Percentiles rank a stretch among this genome's conserved stretches.
Evolutionary conservation across 2,113 vertebrate species (phyloP).

Genomic region (Protobothrops mucrosquamatus): DNA sequence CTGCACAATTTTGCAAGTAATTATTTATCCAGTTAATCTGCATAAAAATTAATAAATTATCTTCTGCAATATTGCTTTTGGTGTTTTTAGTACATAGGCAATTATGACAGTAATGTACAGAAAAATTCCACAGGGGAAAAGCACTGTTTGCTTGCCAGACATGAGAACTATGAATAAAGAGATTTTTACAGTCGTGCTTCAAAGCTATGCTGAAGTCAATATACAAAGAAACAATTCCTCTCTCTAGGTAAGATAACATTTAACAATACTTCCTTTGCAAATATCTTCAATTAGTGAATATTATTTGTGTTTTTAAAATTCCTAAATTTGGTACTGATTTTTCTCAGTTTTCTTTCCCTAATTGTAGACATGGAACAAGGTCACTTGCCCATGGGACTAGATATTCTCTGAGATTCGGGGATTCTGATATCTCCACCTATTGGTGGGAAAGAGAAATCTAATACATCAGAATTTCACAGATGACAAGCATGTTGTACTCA

Average conservation of each 20-base stretch:
- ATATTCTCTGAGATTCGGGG: neutral
- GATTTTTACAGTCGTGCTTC: slow-evolving; percentile 22
- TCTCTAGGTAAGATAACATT: neutral
- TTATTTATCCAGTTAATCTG: slow-evolving; percentile 56
- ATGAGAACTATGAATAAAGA: neutral
- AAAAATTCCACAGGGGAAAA: slow-evolving; percentile 46
- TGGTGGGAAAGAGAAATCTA: neutral
- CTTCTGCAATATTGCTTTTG: slow-evolving; percentile 35
- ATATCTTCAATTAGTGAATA: neutral
- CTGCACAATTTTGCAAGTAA: slow-evolving; percentile 56
- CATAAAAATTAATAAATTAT: slow-evolving; percentile 55
- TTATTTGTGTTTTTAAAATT: neutral
- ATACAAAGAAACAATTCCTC: neutral
- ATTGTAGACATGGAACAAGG: neutral
- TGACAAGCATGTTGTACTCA: neutral
- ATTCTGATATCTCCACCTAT: neutral
- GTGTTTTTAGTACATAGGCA: slow-evolving; percentile 34
- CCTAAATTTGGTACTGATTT: neutral
- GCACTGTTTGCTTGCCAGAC: slow-evolving; percentile 40
- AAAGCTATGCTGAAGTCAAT: neutral
- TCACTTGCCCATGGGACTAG: neutral
- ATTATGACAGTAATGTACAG: slow-evolving; percentile 34
- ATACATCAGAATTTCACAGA: neutral
- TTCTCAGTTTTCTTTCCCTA: neutral
- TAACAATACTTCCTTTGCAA: neutral